These are phyloP conservation scores for Sphaerodactylus townsendi DNA, from an alignment of 2,113 vertebrate species.

Conservation along the genomic window DNA sequence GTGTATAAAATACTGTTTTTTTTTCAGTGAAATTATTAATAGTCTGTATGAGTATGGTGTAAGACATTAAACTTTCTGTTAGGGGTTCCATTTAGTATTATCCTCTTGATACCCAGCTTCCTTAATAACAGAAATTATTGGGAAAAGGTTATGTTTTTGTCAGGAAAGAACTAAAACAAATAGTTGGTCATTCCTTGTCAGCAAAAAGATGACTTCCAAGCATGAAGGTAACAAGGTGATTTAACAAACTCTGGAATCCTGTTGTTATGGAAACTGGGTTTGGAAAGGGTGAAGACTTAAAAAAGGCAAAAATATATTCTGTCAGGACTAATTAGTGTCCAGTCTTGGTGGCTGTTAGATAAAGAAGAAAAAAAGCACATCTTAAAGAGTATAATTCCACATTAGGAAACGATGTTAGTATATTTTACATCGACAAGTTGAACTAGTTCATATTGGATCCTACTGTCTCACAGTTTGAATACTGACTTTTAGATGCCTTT, in stretches of 20 bases:
- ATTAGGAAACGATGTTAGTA: slow-evolving; percentile 58
- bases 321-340: slow-evolving; percentile 66
- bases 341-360: slow-evolving; percentile 37
- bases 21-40: slow-evolving; percentile 64
- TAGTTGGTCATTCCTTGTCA: slow-evolving; percentile 29
- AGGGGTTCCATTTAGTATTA: slow-evolving; percentile 59
- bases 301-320: slow-evolving; percentile 44
- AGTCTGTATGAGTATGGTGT: slow-evolving; percentile 39
- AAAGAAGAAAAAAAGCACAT: slow-evolving; percentile 55
- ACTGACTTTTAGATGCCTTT: background rate
- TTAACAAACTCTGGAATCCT: slow-evolving; percentile 58
- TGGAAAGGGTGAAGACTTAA: slow-evolving; percentile 46
- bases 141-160: slow-evolving; percentile 1
- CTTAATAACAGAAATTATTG: slow-evolving; percentile 21
- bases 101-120: slow-evolving; percentile 51
- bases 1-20: too few relatives aligned
- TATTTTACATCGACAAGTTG: slow-evolving; percentile 65
- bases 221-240: slow-evolving; percentile 54
- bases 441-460: slow-evolving; percentile 53
- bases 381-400: slow-evolving; percentile 67
- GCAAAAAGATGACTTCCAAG: slow-evolving; percentile 44
- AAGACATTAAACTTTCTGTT: slow-evolving; percentile 58
- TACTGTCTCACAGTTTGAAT: background rate
- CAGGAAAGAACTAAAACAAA: slow-evolving; percentile 56
- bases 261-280: slow-evolving; percentile 71